Base-by-base conservation (phyloP, 1,140 invertebrate genomes). In the Conus betulinus region DNA sequence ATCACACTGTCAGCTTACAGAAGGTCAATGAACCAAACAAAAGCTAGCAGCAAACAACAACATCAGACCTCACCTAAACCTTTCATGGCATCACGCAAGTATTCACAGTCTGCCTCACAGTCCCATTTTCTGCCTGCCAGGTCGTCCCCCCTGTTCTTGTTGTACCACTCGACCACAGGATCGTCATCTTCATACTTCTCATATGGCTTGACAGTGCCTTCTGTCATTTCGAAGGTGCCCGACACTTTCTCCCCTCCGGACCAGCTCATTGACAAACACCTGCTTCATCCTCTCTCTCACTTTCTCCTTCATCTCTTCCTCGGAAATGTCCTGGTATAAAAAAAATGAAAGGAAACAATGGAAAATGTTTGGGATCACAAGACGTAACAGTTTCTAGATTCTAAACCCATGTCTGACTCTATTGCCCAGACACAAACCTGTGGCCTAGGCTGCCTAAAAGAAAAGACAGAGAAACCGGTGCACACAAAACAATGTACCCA, bases 51-150 rank as follows among this genome's bases (percentile, higher is more conserved):
- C 60, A 63, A 63, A 71, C 23, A 23, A 71, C 23, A n/a, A 71
- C 67, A 13, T 71, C 67, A 20, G 20, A 7, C 55, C 87, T 79
- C 63, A 94, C 95, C 95, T 39, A 93, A 63, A 82, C 94, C 94
- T 90, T 95, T 95, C 93, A 95, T 95, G 20, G 94, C 94, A 63
- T 93, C 92, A 53, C 91, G 87, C 23, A 95, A 87, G 25, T 91
- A 92, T 89, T 95, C 92, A 88, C 93, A 94, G 88, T 95, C 95
- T n/a, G 78, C 84, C 71, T 95, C 94, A n/a, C 87, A 52, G 88
- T 94, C 91, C 91, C 94, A 94, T 81, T 91, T 88, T 27, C 91
- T 90, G 74, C 88, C 91, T 8, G 76, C 84, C 53, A 92, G 71
- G 27, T 93, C 91, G 3, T 57, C 85, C 8, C 88, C 88, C 23